Conservation (phyloP, 2,113 vertebrate species). For the Sminthopsis crassicaudata region DNA sequence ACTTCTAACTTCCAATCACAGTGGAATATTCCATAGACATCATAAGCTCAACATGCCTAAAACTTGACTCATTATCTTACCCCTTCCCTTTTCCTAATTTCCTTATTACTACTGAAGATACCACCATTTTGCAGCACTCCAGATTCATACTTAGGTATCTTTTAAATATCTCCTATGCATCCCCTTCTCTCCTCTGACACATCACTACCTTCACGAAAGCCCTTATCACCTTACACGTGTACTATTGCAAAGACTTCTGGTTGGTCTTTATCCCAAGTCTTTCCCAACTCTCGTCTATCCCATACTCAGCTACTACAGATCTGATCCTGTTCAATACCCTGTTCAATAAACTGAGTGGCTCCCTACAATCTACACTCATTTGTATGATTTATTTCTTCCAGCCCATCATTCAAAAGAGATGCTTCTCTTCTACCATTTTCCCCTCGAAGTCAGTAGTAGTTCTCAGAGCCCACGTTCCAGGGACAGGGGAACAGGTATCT, state of each 20-base stretch:
- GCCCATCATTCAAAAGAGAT: slow-evolving; percentile 23
- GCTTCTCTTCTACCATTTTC: slow-evolving; percentile 18
- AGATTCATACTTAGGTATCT: neutral
- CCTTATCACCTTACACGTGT: neutral
- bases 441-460: slow-evolving; percentile 36
- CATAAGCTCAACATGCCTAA: neutral
- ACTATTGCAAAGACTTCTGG: neutral
- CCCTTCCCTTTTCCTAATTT: neutral
- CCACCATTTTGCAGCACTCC: neutral
- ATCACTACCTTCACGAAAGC: neutral
- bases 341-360: too few species aligned
- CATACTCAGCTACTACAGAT: too few species aligned
- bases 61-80: neutral
- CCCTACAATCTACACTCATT: slow-evolving; percentile 20
- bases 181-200: neutral
- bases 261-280: neutral
- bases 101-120: neutral
- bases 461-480: slow-evolving; percentile 77
- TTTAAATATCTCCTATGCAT: neutral
- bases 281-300: neutral
- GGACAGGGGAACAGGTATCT: slow-evolving; percentile 85
- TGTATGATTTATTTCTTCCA: slow-evolving; percentile 52
- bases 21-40: neutral
- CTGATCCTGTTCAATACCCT: too few species aligned
- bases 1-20: neutral